Conservation (phyloP, 2,113 vertebrate species). For the Petromus typicus region DNA sequence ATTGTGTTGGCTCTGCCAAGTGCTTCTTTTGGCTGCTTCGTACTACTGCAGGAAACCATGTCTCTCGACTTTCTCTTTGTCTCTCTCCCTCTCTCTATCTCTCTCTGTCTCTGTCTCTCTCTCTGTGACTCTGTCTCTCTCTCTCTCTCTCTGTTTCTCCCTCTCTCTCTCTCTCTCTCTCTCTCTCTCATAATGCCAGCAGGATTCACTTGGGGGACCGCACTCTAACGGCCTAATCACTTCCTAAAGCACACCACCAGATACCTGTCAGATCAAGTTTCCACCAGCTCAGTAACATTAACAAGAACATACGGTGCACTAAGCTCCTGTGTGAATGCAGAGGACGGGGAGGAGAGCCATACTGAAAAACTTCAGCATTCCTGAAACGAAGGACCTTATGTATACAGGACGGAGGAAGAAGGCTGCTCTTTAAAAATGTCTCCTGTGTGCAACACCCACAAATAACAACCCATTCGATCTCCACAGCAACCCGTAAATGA, state of each 20-base stretch:
- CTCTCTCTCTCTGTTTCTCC: not conserved
- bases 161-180: not conserved
- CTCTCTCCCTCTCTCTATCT: not conserved
- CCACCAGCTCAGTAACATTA: not conserved
- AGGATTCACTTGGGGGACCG: not conserved
- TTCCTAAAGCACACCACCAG: not conserved
- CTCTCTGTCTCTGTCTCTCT: not conserved
- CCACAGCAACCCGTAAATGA: not conserved
- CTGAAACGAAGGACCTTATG: not conserved
- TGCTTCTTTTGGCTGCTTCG: not conserved
- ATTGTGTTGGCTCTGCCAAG: not conserved
- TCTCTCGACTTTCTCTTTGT: not conserved
- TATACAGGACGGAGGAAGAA: not conserved
- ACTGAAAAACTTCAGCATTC: not conserved
- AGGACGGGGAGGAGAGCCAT: not conserved
- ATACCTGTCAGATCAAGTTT: not conserved
- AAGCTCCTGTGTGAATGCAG: not conserved
- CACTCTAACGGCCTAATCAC: not conserved
- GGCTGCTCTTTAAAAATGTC: not conserved
- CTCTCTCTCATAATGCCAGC: not conserved
- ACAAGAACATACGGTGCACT: not conserved
- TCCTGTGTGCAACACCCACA: not conserved
- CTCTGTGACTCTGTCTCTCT: not conserved
- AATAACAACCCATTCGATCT: not conserved
- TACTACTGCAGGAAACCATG: not conserved